Base-by-base conservation (phyloP, 2,797 vertebrate species). In the Enteromius treurensis region DNA sequence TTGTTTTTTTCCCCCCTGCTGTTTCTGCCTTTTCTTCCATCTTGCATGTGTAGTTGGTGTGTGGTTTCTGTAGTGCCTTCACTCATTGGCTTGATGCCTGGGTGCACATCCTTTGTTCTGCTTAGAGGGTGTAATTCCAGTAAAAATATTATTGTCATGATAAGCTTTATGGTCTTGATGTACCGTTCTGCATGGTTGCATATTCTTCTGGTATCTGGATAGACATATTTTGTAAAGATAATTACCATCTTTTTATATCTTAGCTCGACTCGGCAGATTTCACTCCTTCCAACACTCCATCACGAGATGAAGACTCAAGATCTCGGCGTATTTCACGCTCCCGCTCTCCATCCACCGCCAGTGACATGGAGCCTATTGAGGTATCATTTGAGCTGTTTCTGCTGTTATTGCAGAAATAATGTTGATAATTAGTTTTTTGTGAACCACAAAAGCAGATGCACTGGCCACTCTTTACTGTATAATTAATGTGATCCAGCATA, bases 261-360 rank as follows among this genome's bases (percentile, higher is more conserved):
- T 93, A 97, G 97, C 94, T 97, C 91, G 95, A 98, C 92, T 97
- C 96, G 0, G 92, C 96, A 90, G 96, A 97, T 91, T 97, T 97
- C 90, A 97, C 96, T 1, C 92, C 96, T 76, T 97, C 96, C 91
- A 97, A 96, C 92, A 96, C 96, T 51, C 95, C 95, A 9, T 96
- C 96, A 32, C 89, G 95, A 87, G 96, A 96, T 84, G 96, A 95
- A 70, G 97, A 96, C 85, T 90, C 94, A 70, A 97, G 96, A 90
- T 94, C 94, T 90, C 95, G 95, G 87, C 93, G 94, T 82, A 95
- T 96, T 91, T 94, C 96, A 76, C 96, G 96, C 88, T 96, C 96
- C 2, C 95, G 96, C 64, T 97, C 96, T 29, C 97, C 97, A 79
- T 97, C 96, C 89, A 96, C 94, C 90, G 94, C 96, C 80, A 97